phyloP scores from a whole-genome alignment of 2,113 vertebrate genomes.

The Apus apus region DNA sequence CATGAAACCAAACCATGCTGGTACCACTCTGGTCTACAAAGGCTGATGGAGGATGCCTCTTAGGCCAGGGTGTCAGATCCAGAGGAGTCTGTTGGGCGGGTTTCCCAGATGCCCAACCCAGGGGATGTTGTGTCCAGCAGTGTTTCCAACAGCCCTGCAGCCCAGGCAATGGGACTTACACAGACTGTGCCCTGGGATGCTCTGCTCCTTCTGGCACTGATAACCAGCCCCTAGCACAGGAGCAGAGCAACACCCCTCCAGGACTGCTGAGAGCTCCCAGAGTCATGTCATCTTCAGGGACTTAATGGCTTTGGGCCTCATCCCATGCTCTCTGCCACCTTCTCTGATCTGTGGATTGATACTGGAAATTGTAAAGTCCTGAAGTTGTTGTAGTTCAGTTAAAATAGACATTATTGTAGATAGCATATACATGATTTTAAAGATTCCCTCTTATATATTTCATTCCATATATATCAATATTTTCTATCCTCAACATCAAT shows the following conservation, averaged over 20 bases:
- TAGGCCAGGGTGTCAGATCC: conserved; percentile 8
- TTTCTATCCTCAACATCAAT: not conserved
- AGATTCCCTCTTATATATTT: not conserved
- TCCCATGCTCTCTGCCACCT: not conserved
- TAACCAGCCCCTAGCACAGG: too few species aligned
- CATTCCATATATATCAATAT: not conserved
- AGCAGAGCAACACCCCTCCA: too few species aligned
- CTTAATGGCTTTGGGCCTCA: not conserved
- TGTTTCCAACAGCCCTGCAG: too few species aligned
- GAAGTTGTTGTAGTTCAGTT: not conserved
- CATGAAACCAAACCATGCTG: conserved; percentile 37
- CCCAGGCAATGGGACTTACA: too few species aligned
- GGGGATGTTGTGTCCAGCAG: too few species aligned
- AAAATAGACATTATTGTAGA: not conserved
- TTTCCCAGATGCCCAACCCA: not conserved
- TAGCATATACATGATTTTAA: not conserved
- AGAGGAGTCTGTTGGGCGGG: not conserved
- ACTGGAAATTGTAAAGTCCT: not conserved
- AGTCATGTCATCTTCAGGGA: not conserved
- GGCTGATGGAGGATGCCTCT: conserved; percentile 58
- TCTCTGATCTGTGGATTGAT: not conserved
- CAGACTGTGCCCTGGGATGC: too few species aligned
- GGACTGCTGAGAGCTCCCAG: not conserved
- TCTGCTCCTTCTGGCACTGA: not conserved
- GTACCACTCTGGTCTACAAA: not conserved